These are phyloP conservation scores for Plutomurus gul DNA, from an alignment of 1,140 invertebrate species.

Conservation along the genomic window DNA sequence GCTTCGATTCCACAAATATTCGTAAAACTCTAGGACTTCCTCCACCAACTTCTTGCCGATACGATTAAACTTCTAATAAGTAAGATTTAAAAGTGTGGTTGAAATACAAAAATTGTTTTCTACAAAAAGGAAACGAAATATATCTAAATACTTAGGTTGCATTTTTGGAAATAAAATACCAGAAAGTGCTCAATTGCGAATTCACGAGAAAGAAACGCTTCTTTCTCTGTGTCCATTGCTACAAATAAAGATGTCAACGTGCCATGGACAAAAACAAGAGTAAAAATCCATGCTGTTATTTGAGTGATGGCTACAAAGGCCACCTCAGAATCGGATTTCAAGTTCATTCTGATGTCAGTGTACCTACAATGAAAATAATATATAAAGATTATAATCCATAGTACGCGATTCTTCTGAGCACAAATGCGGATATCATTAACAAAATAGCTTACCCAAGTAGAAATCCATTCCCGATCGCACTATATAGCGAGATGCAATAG, in stretches of 20 bases:
- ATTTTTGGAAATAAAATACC: constrained; percentile 12
- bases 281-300: constrained; percentile 49
- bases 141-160: too few species aligned
- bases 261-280: constrained; percentile 39
- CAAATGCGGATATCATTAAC: background rate
- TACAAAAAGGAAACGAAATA: too few species aligned
- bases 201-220: constrained; percentile 41
- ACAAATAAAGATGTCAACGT: constrained; percentile 47
- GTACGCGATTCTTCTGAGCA: background rate
- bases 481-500: constrained; percentile 46
- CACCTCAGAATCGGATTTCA: constrained; percentile 23
- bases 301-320: constrained; percentile 17
- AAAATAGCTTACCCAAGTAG: constrained; percentile 43
- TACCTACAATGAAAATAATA: constrained; percentile 12
- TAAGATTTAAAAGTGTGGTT: background rate
- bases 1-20: constrained; percentile 45
- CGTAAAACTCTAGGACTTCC: constrained; percentile 40
- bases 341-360: constrained; percentile 28
- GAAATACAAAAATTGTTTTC: too few species aligned
- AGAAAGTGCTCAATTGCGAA: constrained; percentile 46
- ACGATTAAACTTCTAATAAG: background rate
- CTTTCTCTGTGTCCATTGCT: constrained; percentile 48
- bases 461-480: constrained; percentile 26
- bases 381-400: background rate
- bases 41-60: background rate